A percentile compares a stretch with the other conserved stretches of the same genome.
phyloP scores from a whole-genome alignment of 2,113 vertebrate species.

The Chlorodrepanis virens region DNA sequence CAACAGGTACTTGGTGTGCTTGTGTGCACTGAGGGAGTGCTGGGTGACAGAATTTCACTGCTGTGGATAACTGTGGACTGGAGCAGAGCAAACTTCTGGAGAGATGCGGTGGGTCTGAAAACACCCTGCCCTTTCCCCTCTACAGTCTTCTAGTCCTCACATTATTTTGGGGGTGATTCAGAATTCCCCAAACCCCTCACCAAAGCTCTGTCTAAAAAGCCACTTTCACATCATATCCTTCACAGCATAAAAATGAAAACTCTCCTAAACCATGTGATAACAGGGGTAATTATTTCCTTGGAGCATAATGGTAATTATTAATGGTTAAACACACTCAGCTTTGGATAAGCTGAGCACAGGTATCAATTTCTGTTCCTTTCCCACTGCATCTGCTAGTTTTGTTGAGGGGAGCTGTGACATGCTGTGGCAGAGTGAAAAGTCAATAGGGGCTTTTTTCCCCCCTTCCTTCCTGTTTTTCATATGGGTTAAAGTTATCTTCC shows the following conservation, averaged over 20 bases:
- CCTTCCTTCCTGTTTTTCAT: neutral
- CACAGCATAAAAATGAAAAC: neutral
- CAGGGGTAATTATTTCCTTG: neutral
- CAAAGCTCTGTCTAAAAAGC: neutral
- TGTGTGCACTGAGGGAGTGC: neutral
- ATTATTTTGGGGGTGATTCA: neutral
- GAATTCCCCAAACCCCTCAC: neutral
- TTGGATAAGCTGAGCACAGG: neutral
- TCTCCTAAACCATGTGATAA: neutral
- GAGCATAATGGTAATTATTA: neutral
- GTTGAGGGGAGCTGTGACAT: neutral
- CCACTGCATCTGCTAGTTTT: neutral
- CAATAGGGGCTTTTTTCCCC: fast-evolving
- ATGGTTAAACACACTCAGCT: neutral
- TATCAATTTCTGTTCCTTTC: neutral
- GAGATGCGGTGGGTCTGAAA: neutral
- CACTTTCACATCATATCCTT: neutral
- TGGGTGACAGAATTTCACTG: neutral
- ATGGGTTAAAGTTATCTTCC: neutral
- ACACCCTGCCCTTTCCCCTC: neutral
- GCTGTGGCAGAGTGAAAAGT: neutral
- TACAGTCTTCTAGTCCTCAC: neutral
- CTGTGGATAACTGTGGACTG: neutral
- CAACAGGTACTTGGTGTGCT: neutral
- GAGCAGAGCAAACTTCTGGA: neutral